Evolutionary conservation across 2,888 invertebrate species (phyloP), one percentile per base, ranked within the genome.

Genomic region (Hololepta plana): DNA sequence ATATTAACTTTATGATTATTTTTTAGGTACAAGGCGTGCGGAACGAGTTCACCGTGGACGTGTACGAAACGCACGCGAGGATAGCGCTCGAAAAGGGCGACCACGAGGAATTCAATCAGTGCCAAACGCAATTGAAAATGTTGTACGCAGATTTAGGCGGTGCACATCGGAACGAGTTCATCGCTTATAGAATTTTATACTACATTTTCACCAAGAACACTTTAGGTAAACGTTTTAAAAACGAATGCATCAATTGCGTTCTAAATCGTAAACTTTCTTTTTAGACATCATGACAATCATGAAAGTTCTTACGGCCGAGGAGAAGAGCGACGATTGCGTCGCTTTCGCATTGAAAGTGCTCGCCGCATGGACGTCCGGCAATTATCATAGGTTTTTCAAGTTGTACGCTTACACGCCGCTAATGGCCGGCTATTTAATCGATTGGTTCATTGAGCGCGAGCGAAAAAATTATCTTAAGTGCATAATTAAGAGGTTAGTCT

Each of bases 21-120:
- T 31, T 59, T 6, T 41, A 87, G 85, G 82, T 95, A 24, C 98
- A 98, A 69, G 90, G 95, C 43, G 70, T 98, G 39, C 63, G 96
- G 39, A 85, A 93, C 59, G 66, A 67, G 37, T 93, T 99, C 49
- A 93, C 96, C 28, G 80, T 98, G n/a, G 71, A 82, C 48, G 98
- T 98, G 7, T 98, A 99, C 59, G 98, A 99, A 62, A 93, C 91
- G 3, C 96, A 99, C 61, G 96, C 95, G 3, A 67, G 95, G 28
- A 88, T 98, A 45, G 95, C 96, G 25, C 64, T 98, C 52, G 96
- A 98, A 55, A 93, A 85, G 59, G 88, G 90, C 27, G 98, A 98
- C 51, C 91, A 93, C 52, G 95, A 93, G 49, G 98, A 99, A 53
- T 98, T 96, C 51, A 99, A 99, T 63, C 96, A 98, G 55, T 99